A percentile compares a stretch with the other conserved stretches of the same genome.
These are phyloP conservation scores for Todiramphus chloris DNA, from an alignment of 2,113 vertebrate species.

Conservation along the genomic window DNA sequence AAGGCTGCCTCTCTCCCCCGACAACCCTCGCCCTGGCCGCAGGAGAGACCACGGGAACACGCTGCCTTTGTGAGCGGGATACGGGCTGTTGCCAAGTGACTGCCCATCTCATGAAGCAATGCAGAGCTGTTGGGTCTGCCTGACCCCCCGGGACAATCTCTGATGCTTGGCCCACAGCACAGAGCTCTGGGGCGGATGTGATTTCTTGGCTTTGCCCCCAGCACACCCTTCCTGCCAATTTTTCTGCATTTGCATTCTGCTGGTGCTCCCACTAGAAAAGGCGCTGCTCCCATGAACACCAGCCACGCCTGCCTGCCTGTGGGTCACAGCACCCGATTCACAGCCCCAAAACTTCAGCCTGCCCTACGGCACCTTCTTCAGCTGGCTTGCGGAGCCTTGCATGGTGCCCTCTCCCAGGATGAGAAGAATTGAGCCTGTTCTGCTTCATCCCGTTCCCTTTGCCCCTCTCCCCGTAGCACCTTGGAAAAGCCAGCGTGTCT, in stretches of 20 bases:
- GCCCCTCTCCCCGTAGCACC: accelerated
- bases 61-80: accelerated
- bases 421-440: not conserved
- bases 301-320: slow-evolving; percentile 31
- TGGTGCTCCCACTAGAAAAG: not conserved
- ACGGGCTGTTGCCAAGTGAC: not conserved
- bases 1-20: not conserved
- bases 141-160: not conserved
- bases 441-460: not conserved
- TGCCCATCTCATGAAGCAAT: not conserved
- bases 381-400: not conserved
- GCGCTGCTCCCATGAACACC: not conserved
- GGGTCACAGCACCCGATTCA: not conserved
- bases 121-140: slow-evolving; percentile 2
- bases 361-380: not conserved
- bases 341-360: not conserved
- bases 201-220: slow-evolving; percentile 57
- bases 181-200: slow-evolving; percentile 33
- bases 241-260: slow-evolving; percentile 20
- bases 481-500: not conserved
- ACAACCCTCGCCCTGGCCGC: accelerated
- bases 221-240: slow-evolving; percentile 43
- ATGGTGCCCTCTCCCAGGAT: not conserved
- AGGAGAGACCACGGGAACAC: accelerated
- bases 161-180: not conserved